Conservation (phyloP, 2,888 invertebrate genomes). For the Drosophila cognata region DNA sequence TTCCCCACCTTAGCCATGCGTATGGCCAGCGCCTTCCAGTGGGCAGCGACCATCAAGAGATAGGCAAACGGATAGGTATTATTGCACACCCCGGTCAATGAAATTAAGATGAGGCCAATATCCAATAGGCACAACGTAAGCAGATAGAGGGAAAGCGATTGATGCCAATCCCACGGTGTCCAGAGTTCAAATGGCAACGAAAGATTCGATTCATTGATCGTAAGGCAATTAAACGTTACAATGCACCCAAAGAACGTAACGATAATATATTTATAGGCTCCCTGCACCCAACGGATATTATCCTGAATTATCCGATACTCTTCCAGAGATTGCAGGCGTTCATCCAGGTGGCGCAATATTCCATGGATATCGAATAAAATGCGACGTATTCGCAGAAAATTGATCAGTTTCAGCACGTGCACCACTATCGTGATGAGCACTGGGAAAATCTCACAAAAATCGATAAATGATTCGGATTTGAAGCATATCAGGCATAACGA, state of each 20-base stretch:
- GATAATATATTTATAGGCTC: constrained; percentile 27
- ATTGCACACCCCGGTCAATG: constrained; percentile 48
- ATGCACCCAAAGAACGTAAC: not conserved
- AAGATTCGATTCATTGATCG: constrained; percentile 31
- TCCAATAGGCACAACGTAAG: constrained; percentile 37
- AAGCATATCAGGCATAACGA: constrained; percentile 59
- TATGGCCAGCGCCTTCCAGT: constrained; percentile 69
- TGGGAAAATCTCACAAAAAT: constrained; percentile 72
- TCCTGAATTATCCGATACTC: constrained; percentile 57
- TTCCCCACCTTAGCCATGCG: constrained; percentile 56
- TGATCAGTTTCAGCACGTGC: constrained; percentile 70
- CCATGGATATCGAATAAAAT: constrained; percentile 55
- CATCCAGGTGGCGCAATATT: constrained; percentile 68
- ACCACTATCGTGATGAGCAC: constrained; percentile 52
- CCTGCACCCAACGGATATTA: constrained; percentile 41
- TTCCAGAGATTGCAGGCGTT: constrained; percentile 39
- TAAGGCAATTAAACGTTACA: constrained; percentile 1
- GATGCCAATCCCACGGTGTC: constrained; percentile 79
- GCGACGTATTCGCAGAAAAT: constrained; percentile 51
- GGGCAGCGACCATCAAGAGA: constrained; percentile 74
- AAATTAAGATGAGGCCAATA: constrained; percentile 34
- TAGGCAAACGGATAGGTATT: constrained; percentile 79
- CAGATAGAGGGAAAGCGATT: not conserved
- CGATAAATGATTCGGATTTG: constrained; percentile 54
- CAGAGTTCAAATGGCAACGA: constrained; percentile 71